Conservation (phyloP, 2,888 invertebrate genomes). For the Diachrysia chrysitis region DNA sequence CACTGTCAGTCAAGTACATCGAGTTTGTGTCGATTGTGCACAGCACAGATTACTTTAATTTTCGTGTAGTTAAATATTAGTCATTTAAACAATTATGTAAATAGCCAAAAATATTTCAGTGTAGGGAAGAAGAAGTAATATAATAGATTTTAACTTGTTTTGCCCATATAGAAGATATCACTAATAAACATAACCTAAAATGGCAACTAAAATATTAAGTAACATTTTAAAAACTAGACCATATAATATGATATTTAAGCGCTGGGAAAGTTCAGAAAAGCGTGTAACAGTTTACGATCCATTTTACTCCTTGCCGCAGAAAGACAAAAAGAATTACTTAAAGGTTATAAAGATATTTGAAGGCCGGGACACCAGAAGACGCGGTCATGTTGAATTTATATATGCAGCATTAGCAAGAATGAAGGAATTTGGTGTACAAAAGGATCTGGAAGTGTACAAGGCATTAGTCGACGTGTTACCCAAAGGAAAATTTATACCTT, state of each 20-base stretch:
- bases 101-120: background rate
- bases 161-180: background rate
- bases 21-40: too few relatives aligned
- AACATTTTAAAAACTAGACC: slow-evolving; percentile 72
- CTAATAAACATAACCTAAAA: slow-evolving; percentile 68
- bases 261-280: slow-evolving; percentile 81
- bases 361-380: slow-evolving; percentile 91
- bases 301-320: slow-evolving; percentile 86
- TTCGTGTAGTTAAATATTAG: too few relatives aligned
- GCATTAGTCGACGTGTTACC: slow-evolving; percentile 95
- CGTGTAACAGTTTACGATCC: slow-evolving; percentile 79
- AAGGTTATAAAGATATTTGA: slow-evolving; percentile 93
- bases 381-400: slow-evolving; percentile 98
- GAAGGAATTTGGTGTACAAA: slow-evolving; percentile 96
- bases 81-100: background rate
- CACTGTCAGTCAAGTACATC: too few relatives aligned
- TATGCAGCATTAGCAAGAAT: slow-evolving; percentile 96
- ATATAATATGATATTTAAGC: slow-evolving; percentile 67
- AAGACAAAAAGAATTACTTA: slow-evolving; percentile 91
- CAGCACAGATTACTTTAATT: too few relatives aligned
- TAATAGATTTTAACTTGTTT: background rate
- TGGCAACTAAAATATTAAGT: slow-evolving; percentile 77
- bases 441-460: slow-evolving; percentile 96
- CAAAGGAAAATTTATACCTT: slow-evolving; percentile 95
- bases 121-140: background rate